Percentiles rank a stretch among this genome's conserved stretches.
These are phyloP conservation scores for Tipula confusa DNA, from an alignment of 2,888 invertebrate species.

Conservation along the genomic window DNA sequence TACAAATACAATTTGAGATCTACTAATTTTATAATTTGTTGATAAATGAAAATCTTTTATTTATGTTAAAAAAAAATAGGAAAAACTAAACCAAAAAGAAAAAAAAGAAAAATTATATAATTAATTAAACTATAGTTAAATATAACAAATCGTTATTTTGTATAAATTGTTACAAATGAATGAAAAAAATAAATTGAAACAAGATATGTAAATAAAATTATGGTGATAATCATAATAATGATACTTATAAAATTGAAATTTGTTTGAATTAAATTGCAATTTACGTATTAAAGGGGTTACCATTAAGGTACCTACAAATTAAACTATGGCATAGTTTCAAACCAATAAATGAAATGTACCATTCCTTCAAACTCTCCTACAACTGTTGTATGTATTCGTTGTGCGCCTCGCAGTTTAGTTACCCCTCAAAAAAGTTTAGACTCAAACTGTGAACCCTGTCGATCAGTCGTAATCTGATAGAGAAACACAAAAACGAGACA, in stretches of 20 bases:
- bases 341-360: too few species aligned
- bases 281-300: too few species aligned
- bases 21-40: background rate
- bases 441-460: too few species aligned
- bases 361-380: too few species aligned
- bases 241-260: background rate
- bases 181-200: background rate
- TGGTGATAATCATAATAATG: conserved; percentile 8
- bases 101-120: background rate
- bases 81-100: background rate
- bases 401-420: too few species aligned
- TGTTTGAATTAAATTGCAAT: background rate
- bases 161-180: conserved; percentile 20
- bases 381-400: too few species aligned
- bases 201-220: conserved; percentile 20
- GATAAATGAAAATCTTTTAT: background rate
- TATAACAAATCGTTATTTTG: conserved; percentile 20
- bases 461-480: too few species aligned
- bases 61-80: background rate
- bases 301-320: too few species aligned
- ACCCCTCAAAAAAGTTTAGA: too few species aligned
- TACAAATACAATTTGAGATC: background rate
- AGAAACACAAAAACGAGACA: too few species aligned
- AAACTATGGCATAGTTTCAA: too few species aligned
- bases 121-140: background rate